Conservation (phyloP, 2,797 vertebrate genomes). For the Micromesistius poutassou region DNA sequence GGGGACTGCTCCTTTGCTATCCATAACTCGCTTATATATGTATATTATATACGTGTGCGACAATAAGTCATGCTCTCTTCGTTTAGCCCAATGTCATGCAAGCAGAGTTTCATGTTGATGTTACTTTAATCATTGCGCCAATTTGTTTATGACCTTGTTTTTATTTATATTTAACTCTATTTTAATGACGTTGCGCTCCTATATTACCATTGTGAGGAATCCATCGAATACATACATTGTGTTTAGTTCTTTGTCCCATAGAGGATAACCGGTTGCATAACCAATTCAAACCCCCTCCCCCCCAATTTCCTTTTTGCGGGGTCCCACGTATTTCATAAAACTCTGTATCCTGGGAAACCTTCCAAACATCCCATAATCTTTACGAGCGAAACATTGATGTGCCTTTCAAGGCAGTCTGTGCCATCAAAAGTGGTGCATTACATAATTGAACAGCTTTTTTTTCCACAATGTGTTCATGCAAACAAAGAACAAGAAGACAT, state of each 20-base stretch:
- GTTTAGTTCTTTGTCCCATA: no score
- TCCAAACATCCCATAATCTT: neutral
- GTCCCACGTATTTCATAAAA: constrained; percentile 33
- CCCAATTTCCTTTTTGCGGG: constrained; percentile 30
- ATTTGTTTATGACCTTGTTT: neutral
- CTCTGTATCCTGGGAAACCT: constrained; percentile 19
- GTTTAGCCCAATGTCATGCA: no score
- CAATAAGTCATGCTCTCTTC: no score
- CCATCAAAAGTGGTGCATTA: neutral
- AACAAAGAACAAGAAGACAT: neutral
- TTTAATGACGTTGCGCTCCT: no score
- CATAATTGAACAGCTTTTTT: neutral
- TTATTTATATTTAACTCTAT: neutral
- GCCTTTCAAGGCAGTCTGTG: neutral
- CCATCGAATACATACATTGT: no score
- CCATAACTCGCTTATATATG: no score
- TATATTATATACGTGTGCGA: no score
- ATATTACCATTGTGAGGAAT: no score
- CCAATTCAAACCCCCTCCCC: neutral
- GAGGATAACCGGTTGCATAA: constrained; percentile 41
- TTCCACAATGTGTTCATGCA: neutral
- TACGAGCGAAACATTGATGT: neutral
- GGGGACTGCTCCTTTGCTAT: no score
- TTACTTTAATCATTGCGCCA: no score
- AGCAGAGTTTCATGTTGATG: no score